These are phyloP conservation scores for Oligia strigilis DNA, from an alignment of 2,888 invertebrate genomes.

Conservation along the genomic window DNA sequence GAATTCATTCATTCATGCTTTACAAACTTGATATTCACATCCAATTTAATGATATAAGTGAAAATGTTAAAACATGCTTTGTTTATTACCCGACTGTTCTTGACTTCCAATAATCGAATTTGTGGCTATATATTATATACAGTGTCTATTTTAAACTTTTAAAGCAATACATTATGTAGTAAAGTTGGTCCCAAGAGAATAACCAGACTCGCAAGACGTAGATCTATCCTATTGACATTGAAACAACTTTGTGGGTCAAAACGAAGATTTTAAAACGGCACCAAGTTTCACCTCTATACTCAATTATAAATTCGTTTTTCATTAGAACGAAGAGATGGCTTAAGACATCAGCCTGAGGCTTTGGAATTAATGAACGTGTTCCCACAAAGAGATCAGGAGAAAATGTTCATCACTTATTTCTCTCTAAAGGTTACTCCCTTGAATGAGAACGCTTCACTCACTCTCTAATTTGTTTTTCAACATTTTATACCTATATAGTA, in stretches of 20 bases:
- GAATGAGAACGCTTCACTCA: constrained; percentile 53
- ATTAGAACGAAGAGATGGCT: constrained; percentile 69
- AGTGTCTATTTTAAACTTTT: not conserved
- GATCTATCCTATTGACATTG: constrained; percentile 8
- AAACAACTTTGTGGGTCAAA: constrained; percentile 16
- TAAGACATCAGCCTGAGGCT: constrained; percentile 69
- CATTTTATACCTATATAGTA: constrained; percentile 2
- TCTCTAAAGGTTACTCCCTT: constrained; percentile 62
- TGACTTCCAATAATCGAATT: not conserved
- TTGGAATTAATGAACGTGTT: constrained; percentile 76
- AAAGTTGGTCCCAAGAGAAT: not conserved
- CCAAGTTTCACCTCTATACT: constrained; percentile 27
- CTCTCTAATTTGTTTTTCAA: constrained; percentile 55
- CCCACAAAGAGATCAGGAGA: constrained; percentile 75
- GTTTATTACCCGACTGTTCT: too few relatives aligned
- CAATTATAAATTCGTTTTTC: constrained; percentile 74
- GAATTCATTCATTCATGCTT: not conserved
- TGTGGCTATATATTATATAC: not conserved
- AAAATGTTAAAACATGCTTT: not conserved
- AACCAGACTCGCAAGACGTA: not conserved
- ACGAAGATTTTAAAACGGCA: constrained; percentile 4
- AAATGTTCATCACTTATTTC: constrained; percentile 74
- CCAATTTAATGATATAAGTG: not conserved
- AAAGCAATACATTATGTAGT: not conserved
- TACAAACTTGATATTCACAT: not conserved